Evolutionary conservation across 2,113 vertebrate species (phyloP).

Genomic region (Tenrec ecaudatus): DNA sequence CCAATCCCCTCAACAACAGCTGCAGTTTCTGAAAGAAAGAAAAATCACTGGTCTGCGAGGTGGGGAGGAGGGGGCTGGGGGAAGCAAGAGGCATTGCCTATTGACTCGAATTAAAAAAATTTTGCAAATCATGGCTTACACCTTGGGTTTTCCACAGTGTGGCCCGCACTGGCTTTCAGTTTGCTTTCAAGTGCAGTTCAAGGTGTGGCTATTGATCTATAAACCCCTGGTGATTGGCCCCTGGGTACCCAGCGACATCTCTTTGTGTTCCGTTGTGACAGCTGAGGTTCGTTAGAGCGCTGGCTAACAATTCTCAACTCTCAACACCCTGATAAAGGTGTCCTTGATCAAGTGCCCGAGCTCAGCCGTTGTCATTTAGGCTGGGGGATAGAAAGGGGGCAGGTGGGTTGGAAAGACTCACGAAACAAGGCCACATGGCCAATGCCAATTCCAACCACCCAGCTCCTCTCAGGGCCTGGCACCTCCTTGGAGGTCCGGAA

Average conservation of each 20-base stretch:
- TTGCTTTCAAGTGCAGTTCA: conserved; percentile 79
- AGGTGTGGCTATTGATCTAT: conserved; percentile 79
- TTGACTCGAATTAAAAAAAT: conserved; percentile 52
- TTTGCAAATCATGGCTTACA: conserved; percentile 67
- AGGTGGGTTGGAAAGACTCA: neutral
- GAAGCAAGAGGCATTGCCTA: conserved; percentile 26
- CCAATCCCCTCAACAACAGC: neutral
- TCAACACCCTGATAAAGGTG: conserved; percentile 54
- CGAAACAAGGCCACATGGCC: neutral
- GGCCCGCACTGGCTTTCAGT: conserved; percentile 54
- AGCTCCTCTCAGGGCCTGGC: neutral
- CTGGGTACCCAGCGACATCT: conserved; percentile 66
- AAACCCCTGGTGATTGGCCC: conserved; percentile 62
- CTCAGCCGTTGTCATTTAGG: neutral
- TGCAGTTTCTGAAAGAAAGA: conserved; percentile 40
- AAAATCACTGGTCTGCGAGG: conserved; percentile 48
- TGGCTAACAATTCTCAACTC: conserved; percentile 55
- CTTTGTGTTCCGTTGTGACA: conserved; percentile 73
- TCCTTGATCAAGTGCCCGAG: conserved; percentile 59
- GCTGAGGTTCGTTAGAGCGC: conserved; percentile 74
- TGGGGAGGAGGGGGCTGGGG: neutral
- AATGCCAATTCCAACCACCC: neutral
- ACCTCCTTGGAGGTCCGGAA: neutral
- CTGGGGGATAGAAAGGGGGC: neutral
- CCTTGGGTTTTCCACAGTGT: conserved; percentile 11